Base-by-base conservation (phyloP, 2,797 vertebrate genomes). In the Propithecus deckenii region DNA sequence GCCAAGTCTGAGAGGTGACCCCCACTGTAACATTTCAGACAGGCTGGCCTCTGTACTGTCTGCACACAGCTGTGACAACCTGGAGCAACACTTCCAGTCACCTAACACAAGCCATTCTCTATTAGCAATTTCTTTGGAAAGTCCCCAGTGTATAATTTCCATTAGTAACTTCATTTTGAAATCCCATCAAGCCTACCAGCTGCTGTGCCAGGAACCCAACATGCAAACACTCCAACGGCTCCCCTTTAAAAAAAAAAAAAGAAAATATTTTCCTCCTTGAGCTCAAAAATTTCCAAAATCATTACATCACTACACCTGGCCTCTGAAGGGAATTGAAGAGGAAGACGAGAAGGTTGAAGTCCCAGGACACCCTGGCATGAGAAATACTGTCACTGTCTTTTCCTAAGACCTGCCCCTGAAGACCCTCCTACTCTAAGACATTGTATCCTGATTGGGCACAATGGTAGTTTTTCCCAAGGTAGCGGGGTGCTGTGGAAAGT, bases 251-350 rank as follows among this genome's bases (percentile, higher is more conserved):
- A 28, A 38, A 38, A 15, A 79, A 30, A 52, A 41, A 52, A 93
- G n/a, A 50, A 67, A 88, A 18, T 4, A 13, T 48, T 93, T 94
- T 94, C 35, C 75, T 81, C 46, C 72, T 71, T 71, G 48, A 61
- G 83, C 35, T 95, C 80, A 88, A 84, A 83, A 88, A 35, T 86
- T 86, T 94, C 88, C 41, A 15, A 81, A 89, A 61, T 30, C 57
- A 20, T 41, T 61, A 17, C 15, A 79, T 80, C 67, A 10, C 28
- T 80, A 52, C 17, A 35, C 5, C 9, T 85, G 80, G 80, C 48
- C 75, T 87, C 35, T 11, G 52, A 76, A 35, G 17, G 46, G 25
- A 41, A 46, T 0, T 84, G 52, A 38, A 59, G 46, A 90, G 52
- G 72, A 67, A 85, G 75, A 35, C 4, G 18, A 65, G n/a, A 74